Evolutionary conservation across 2,797 vertebrate species (phyloP), one percentile per base, ranked within the genome.

Genomic region (Sebastes minor): DNA sequence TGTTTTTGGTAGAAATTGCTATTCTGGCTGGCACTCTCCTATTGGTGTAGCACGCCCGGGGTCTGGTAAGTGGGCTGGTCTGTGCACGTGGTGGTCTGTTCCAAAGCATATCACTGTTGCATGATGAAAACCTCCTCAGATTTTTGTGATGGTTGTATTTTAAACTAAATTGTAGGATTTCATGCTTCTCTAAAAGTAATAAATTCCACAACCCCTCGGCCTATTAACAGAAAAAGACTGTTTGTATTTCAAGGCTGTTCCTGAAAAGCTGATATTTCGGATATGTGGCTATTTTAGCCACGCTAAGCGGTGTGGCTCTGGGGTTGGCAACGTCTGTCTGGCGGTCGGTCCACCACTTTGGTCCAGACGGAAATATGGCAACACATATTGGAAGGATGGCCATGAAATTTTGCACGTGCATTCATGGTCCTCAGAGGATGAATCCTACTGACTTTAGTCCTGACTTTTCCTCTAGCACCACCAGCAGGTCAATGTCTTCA

Each of bases 1-100:
- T 91, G 89, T 89, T 91, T 90, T 88, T 79, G 79, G 79, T 88
- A 87, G 80, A 88, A 91, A 89, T 78, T 86, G 72, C 81, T 53
- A 59, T 77, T 86, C 85, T 87, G 81, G 86, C 83, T 78, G 72
- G 60, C 78, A 71, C 63, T 78, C 64, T 63, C 2, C 74, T 49
- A 55, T 65, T 76, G 74, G 55, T 85, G 63, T 6, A 71, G 72
- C 81, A 82, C 2, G 80, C 63, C 81, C 38, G 38, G 71, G 59
- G 60, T 81, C 68, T 76, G 57, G 25, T 82, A 66, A 86, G 64
- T 33, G 46, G 74, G 80, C 66, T 18, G 59, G 22, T 59, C 52
- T 81, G 74, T 62, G 25, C 55, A 67, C 38, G 62, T 61, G 76
- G 77, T 52, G 71, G 67, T 81, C 81, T 53, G 53, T 20, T 80